Conservation (phyloP, 2,797 vertebrate genomes). For the Pipistrellus kuhlii region DNA sequence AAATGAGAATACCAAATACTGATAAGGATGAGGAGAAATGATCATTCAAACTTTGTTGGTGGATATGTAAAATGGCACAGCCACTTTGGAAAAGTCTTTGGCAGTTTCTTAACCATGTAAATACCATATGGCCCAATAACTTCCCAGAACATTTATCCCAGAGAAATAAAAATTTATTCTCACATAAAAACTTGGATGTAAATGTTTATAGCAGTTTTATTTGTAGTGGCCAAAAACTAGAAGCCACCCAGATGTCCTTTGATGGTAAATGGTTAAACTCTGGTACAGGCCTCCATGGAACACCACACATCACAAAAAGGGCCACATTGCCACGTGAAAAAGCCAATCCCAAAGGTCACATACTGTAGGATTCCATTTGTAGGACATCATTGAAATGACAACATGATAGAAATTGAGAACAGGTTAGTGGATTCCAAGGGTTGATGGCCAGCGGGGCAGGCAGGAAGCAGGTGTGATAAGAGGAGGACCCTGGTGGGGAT, state of each 20-base stretch:
- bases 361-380: neutral
- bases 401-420: neutral
- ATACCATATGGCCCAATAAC: neutral
- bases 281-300: rapidly evolving
- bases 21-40: neutral
- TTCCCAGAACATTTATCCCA: neutral
- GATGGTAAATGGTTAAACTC: rapidly evolving
- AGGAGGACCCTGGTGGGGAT: neutral
- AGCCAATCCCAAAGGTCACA: neutral
- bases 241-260: neutral
- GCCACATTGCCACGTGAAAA: neutral
- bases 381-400: neutral
- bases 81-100: neutral
- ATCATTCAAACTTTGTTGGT: neutral
- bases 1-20: neutral
- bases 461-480: neutral
- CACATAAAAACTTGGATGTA: neutral
- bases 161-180: neutral
- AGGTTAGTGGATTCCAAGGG: neutral
- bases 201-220: neutral
- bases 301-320: neutral
- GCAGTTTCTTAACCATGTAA: neutral
- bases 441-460: rapidly evolving
- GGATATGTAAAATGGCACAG: neutral
- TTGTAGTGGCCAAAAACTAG: neutral